Percentiles rank a stretch among this genome's conserved stretches.
These are phyloP conservation scores for Rhinopithecus roxellana DNA, from an alignment of 2,113 vertebrate species.

Conservation along the genomic window DNA sequence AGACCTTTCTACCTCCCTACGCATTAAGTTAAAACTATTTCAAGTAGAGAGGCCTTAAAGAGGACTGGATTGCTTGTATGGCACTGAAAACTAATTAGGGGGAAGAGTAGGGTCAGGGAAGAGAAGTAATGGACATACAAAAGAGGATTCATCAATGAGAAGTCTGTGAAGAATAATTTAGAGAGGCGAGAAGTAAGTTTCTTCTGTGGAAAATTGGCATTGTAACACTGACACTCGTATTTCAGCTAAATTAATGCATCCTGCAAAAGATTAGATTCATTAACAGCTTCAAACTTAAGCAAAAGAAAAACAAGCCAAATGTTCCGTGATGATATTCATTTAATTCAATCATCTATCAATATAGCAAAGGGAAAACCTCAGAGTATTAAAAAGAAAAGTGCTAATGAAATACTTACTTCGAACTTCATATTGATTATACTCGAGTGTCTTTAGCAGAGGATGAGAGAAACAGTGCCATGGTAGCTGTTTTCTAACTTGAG, in stretches of 20 bases:
- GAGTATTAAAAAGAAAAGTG: not conserved
- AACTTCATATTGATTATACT: slow-evolving; percentile 98
- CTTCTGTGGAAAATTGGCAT: not conserved
- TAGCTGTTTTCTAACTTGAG: slow-evolving; percentile 96
- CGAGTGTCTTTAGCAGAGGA: slow-evolving; percentile 96
- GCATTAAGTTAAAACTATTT: not conserved
- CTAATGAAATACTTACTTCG: slow-evolving; percentile 88
- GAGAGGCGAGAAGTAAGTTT: not conserved
- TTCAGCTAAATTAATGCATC: not conserved
- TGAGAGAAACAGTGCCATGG: slow-evolving; percentile 99
- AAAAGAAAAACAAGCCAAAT: not conserved
- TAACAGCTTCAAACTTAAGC: not conserved
- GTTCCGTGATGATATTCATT: not conserved
- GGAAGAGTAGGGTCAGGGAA: not conserved
- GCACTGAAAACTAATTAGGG: not conserved
- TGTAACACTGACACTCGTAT: not conserved
- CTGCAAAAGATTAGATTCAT: not conserved
- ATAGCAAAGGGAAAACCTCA: not conserved
- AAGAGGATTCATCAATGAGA: not conserved
- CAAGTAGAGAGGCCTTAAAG: not conserved
- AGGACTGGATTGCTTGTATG: not conserved
- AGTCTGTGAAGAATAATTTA: not conserved
- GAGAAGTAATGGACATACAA: not conserved
- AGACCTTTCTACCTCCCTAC: not conserved
- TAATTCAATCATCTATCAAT: not conserved